A percentile compares a stretch with the other conserved stretches of the same genome.
phyloP scores from a whole-genome alignment of 2,113 vertebrate species.

The Geothlypis trichas region DNA sequence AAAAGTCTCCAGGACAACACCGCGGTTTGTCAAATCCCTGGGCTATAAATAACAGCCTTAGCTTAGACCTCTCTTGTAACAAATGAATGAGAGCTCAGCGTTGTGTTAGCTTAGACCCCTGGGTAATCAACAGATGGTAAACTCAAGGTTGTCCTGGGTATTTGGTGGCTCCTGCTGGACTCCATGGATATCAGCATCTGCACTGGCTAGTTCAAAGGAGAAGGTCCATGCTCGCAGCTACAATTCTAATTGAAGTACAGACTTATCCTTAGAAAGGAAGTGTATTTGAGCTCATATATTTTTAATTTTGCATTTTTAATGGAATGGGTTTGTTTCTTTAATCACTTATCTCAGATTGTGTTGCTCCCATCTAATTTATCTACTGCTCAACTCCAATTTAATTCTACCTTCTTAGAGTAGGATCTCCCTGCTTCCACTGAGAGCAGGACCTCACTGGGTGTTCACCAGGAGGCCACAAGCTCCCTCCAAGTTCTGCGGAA shows the following conservation, averaged over 20 bases:
- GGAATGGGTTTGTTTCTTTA: background rate
- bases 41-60: background rate
- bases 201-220: background rate
- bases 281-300: background rate
- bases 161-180: slow-evolving; percentile 21
- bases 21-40: background rate
- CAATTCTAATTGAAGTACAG: background rate
- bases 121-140: background rate
- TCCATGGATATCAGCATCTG: background rate
- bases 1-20: background rate
- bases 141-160: background rate
- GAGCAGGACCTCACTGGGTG: background rate
- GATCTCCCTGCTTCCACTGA: background rate
- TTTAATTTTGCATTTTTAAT: background rate
- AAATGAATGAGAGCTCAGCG: background rate
- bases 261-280: background rate
- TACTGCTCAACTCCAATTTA: background rate
- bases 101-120: background rate
- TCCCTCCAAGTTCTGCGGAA: background rate
- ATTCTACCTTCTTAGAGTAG: background rate
- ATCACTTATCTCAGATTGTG: background rate
- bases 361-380: background rate
- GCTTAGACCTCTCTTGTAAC: background rate
- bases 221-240: background rate
- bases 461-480: background rate